Evolutionary conservation across 2,797 vertebrate genomes (phyloP).

Genomic region (Schizopygopsis malacanthus): DNA sequence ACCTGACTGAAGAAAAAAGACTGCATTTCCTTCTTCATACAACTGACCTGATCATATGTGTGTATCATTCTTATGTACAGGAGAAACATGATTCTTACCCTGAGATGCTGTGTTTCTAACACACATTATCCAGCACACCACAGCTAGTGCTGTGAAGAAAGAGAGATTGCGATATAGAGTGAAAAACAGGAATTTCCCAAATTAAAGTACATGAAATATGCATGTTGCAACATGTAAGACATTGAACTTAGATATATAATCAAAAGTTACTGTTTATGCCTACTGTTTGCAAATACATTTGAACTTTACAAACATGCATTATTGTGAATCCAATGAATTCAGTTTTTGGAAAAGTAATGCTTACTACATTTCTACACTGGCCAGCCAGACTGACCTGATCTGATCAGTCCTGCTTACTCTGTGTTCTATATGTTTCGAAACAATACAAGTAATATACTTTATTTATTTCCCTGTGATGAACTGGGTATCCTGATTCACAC

Average conservation of each 20-base stretch:
- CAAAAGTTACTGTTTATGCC: background rate
- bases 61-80: background rate
- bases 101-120: conserved; percentile 25
- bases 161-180: background rate
- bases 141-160: conserved; percentile 23
- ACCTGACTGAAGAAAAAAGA: too few species aligned
- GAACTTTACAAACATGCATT: background rate
- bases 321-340: background rate
- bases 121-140: conserved; percentile 38
- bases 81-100: conserved; percentile 38
- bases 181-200: conserved; percentile 7
- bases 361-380: background rate
- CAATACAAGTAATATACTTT: background rate
- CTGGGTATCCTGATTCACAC: too few species aligned
- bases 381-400: background rate
- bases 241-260: background rate
- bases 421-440: background rate
- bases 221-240: background rate
- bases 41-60: background rate
- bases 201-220: conserved; percentile 2
- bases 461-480: too few species aligned
- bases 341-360: background rate
- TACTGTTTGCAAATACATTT: background rate
- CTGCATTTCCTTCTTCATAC: background rate
- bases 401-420: background rate